Conservation (phyloP, 1,140 invertebrate genomes). For the Archegozetes longisetosus region DNA sequence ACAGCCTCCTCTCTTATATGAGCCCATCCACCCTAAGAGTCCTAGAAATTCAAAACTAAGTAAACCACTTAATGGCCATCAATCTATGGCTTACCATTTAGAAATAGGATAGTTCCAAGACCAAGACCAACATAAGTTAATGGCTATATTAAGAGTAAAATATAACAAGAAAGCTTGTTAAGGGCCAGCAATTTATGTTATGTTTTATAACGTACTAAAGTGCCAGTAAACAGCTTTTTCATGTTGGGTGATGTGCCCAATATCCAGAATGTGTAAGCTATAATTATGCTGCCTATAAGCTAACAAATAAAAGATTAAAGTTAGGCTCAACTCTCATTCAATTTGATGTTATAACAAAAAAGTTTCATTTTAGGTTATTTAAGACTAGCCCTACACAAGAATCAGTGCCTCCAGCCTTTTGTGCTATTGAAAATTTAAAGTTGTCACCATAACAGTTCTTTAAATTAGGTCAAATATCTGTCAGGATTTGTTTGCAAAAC, state of each 20-base stretch:
- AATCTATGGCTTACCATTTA: conserved; percentile 24
- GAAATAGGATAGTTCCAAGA: conserved; percentile 30
- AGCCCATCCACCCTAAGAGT: conserved; percentile 20
- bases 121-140: conserved; percentile 29
- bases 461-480: background rate
- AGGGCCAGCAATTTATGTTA: no score
- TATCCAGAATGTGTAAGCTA: conserved; percentile 33
- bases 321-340: background rate
- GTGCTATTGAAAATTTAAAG: no score
- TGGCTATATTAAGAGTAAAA: conserved; percentile 8
- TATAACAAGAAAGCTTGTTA: no score
- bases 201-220: conserved; percentile 27
- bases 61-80: background rate
- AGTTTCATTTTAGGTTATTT: background rate
- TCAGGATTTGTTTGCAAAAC: background rate
- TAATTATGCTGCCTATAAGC: conserved; percentile 28
- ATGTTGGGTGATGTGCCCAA: conserved; percentile 31
- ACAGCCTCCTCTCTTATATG: conserved; percentile 19
- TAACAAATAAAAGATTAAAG: conserved; percentile 15
- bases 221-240: conserved; percentile 30
- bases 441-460: background rate
- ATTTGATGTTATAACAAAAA: background rate
- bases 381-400: background rate
- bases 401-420: no score
- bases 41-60: conserved; percentile 14